Conservation (phyloP, 2,113 vertebrate genomes). For the Engraulis encrasicolus region DNA sequence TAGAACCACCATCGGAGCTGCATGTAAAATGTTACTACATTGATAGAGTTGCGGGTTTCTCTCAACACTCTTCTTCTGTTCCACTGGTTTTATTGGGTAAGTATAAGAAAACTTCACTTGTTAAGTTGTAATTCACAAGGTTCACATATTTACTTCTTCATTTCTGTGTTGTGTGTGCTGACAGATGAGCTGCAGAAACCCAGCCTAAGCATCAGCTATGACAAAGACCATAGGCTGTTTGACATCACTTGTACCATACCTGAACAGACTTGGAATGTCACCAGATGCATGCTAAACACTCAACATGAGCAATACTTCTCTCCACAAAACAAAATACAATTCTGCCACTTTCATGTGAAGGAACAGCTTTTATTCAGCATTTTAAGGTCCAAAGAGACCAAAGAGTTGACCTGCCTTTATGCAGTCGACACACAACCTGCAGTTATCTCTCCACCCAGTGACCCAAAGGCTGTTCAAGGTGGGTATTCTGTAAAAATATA, state of each 20-base stretch:
- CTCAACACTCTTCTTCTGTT: neutral
- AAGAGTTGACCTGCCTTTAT: constrained; percentile 50
- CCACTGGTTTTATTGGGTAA: too few species aligned
- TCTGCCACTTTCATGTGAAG: neutral
- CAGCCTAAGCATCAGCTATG: too few species aligned
- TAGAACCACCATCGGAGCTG: neutral
- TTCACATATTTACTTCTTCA: too few species aligned
- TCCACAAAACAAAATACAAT: accelerated
- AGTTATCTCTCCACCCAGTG: constrained; percentile 44
- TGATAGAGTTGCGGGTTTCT: neutral
- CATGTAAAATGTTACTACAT: neutral
- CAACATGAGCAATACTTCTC: constrained; percentile 9
- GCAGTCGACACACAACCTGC: too few species aligned
- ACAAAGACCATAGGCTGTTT: neutral
- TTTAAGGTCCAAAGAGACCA: constrained; percentile 3
- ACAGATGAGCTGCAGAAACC: too few species aligned
- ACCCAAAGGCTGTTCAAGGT: neutral
- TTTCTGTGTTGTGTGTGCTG: too few species aligned
- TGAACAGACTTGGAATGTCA: neutral
- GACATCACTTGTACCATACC: neutral
- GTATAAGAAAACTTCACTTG: too few species aligned
- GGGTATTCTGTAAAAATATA: too few species aligned
- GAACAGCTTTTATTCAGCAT: constrained; percentile 28
- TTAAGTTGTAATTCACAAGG: too few species aligned
- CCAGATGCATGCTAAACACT: constrained; percentile 46